Evolutionary conservation across 2,113 vertebrate genomes (phyloP), one percentile per base, ranked within the genome.

Genomic region (Coptodon rendalli): DNA sequence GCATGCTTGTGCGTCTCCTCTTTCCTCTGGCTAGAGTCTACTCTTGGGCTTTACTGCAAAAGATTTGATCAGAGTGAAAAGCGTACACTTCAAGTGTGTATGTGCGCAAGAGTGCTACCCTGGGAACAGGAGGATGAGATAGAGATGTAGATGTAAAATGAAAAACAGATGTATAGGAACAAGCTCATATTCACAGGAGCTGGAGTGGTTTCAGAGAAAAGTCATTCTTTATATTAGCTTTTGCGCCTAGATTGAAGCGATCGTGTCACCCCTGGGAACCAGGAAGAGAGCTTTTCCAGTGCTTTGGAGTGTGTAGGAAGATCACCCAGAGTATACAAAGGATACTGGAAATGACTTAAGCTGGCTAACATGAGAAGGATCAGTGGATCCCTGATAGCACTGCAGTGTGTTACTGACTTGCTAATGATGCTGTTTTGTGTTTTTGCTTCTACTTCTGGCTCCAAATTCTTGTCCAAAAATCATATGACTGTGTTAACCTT

Each of bases 41-140:
- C 91, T 86, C 85, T 50, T 12, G 45, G 88, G 85, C 45, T 92
- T 90, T 87, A 79, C 34, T 24, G 61, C 78, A 31, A 54, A 82
- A 90, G 84, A 91, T 93, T 84, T 92, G 85, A 95, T 92, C 83
- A 52, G 68, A 89, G 68, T 43, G 76, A 87, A 89, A 85, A 56
- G 71, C 1, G 10, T 84, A 81, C 9, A 80, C 31, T 68, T 22
- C 16, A 13, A 68, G 59, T 80, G 80, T 78, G 81, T 82, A 14
- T 84, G 57, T 22, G 80, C 12, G 71, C 81, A 81, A 11, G 24
- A 80, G 89, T 29, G 80, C 66, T 73, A 14, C 84, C 76, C 11
- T 12, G 84, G 83, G 91, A 91, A 24, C 4, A 10, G 27, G 36
- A 56, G 82, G 52, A 85, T 12, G 83, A 71, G 87, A 84, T 59